Base-by-base conservation (phyloP, 2,113 vertebrate genomes). In the Coreoperca whiteheadi region DNA sequence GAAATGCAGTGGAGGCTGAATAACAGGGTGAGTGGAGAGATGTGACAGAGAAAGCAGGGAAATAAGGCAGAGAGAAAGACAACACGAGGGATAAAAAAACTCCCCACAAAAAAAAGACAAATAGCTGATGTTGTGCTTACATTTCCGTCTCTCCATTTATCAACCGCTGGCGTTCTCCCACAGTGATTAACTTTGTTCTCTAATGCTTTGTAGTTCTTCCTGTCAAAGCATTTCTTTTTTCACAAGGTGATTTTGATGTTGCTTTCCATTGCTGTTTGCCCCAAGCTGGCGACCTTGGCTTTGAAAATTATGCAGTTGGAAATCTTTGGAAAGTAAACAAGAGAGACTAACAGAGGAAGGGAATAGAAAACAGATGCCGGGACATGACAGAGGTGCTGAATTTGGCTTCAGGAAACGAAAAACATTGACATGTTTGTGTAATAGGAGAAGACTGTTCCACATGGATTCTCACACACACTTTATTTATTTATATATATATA, bases 161-260 rank as follows among this genome's bases (percentile, higher is more conserved):
- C 85, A 90, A 92, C 81, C 43, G 39, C 54, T 84, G 86, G 87
- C 87, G 61, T 86, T 90, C 60, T 76, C 75, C 74, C 86, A 73
- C 76, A 78, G 64, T 89, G 91, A 93, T 92, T 89, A 90, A 91
- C 85, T 90, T 88, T 92, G 83, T 83, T 90, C 81, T 90, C 70
- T 66, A 86, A 90, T 61, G 76, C 81, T 91, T 84, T 87, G 65
- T 83, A 86, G 80, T 88, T 87, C 75, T 82, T 84, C 85, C 75
- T 81, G 84, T 89, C 85, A 90, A 87, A 89, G 77, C 51, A 25
- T 75, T 85, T 74, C 30, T 30, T 41, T 71, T 39, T 71, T 28
- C 71, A 51, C 18, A 90, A 81, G 32, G 72, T 87, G 54, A 84
- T 87, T 88, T 87, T 90, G 69, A 88, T 88, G 87, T 80, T 84